phyloP scores from a whole-genome alignment of 2,113 vertebrate species.

The Chionomys nivalis region DNA sequence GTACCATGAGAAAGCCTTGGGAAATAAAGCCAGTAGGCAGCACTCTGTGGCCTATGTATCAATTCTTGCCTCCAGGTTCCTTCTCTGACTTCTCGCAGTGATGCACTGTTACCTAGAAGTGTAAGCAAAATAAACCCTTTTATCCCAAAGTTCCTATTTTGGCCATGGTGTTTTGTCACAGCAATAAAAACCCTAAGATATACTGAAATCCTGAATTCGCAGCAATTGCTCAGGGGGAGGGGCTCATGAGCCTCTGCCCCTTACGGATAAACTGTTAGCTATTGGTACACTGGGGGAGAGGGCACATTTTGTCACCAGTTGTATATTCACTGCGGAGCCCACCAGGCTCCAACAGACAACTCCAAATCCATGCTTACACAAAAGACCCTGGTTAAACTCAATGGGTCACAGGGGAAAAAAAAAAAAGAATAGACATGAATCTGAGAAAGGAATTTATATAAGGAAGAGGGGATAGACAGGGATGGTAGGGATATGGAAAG shows the following conservation, averaged over 20 bases:
- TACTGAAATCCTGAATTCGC: not conserved
- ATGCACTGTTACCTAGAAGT: not conserved
- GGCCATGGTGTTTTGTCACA: not conserved
- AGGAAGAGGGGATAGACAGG: not conserved
- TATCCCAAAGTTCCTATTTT: not conserved
- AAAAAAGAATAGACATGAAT: not conserved
- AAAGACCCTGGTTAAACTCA: not conserved
- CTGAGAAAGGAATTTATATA: not conserved
- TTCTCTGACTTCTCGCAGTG: not conserved
- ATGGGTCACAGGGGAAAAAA: not conserved
- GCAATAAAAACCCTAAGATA: not conserved
- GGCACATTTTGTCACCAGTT: not conserved
- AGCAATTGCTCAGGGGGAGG: not conserved
- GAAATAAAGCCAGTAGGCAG: not conserved
- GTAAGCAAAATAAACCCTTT: not conserved
- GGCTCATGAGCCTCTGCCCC: not conserved
- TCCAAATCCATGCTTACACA: not conserved
- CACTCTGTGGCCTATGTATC: not conserved
- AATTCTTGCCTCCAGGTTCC: not conserved
- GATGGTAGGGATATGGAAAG: too few species aligned
- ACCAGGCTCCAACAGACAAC: not conserved
- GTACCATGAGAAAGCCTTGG: not conserved
- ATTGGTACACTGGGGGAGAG: not conserved
- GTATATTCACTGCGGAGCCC: not conserved
- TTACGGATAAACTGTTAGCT: not conserved